Conservation (phyloP, 2,797 vertebrate genomes). For the Cichlasoma orientale region DNA sequence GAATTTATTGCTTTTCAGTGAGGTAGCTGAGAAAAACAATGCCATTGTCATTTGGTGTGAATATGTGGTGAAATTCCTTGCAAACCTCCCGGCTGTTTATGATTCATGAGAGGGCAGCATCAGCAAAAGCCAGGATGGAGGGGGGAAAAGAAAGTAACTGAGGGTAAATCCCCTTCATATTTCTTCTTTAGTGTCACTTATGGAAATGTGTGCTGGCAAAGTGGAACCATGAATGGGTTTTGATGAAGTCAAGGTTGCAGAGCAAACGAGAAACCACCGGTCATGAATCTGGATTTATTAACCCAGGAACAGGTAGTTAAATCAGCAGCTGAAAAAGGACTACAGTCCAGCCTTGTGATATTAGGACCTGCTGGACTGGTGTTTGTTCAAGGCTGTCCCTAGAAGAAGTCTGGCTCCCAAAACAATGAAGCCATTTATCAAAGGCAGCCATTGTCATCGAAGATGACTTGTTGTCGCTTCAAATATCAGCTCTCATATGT, state of each 20-base stretch:
- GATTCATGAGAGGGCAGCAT: constrained; percentile 52
- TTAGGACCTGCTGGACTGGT: neutral
- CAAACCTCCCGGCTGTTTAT: constrained; percentile 14
- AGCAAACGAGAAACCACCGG: constrained; percentile 10
- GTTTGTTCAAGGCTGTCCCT: constrained; percentile 24
- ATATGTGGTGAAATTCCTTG: constrained; percentile 16
- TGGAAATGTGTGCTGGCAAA: constrained; percentile 64
- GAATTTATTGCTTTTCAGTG: constrained; percentile 32
- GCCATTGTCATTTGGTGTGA: constrained; percentile 8
- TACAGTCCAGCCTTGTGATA: constrained; percentile 10
- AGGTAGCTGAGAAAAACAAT: constrained; percentile 29
- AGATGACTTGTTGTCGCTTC: constrained; percentile 37
- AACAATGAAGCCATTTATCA: constrained; percentile 41
- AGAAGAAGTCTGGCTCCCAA: constrained; percentile 5
- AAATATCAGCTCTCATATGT: constrained; percentile 38
- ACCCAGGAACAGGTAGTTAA: constrained; percentile 35
- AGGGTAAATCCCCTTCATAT: constrained; percentile 56
- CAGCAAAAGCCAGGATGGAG: neutral
- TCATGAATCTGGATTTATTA: constrained; percentile 62
- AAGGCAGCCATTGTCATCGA: neutral
- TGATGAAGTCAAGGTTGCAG: constrained; percentile 67
- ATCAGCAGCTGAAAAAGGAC: constrained; percentile 6
- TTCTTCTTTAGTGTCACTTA: constrained; percentile 72
- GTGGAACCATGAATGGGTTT: constrained; percentile 46
- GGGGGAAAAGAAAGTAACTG: constrained; percentile 21